phyloP scores from a whole-genome alignment of 1,140 invertebrate species.

The Drosophila elegans region DNA sequence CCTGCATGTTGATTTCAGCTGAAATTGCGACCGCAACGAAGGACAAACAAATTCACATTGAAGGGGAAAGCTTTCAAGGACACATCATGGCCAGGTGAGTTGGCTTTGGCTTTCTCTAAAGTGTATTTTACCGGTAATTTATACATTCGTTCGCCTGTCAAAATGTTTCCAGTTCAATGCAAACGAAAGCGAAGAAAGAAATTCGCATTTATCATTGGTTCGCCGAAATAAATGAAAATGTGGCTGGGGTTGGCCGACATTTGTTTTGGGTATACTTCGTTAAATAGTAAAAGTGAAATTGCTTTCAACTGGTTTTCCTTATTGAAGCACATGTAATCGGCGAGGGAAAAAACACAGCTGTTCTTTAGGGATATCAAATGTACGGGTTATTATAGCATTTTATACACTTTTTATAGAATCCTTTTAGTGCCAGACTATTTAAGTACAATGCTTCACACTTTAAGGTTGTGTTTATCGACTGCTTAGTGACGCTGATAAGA shows the following conservation, averaged over 20 bases:
- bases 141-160: slow-evolving; percentile 42
- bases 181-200: slow-evolving; percentile 45
- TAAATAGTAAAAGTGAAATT: slow-evolving; percentile 47
- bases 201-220: slow-evolving; percentile 65
- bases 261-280: slow-evolving; percentile 13
- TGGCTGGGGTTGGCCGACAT: slow-evolving; percentile 4
- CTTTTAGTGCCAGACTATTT: neutral
- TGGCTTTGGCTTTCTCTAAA: slow-evolving; percentile 23
- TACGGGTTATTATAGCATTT: too few relatives aligned
- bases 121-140: slow-evolving; percentile 33
- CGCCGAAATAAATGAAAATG: slow-evolving; percentile 18
- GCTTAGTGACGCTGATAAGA: too few relatives aligned
- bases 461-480: neutral
- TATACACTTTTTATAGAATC: neutral
- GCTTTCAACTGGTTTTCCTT: slow-evolving; percentile 30
- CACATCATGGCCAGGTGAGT: slow-evolving; percentile 68
- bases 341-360: slow-evolving; percentile 24
- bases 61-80: slow-evolving; percentile 34
- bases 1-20: slow-evolving; percentile 50
- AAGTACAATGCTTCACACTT: neutral
- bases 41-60: slow-evolving; percentile 17
- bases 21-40: slow-evolving; percentile 31
- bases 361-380: neutral
- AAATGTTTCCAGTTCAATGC: slow-evolving; percentile 64
- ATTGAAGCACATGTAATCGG: slow-evolving; percentile 4